These are phyloP conservation scores for Gallinago stenura DNA, from an alignment of 2,797 vertebrate genomes.

Conservation along the genomic window DNA sequence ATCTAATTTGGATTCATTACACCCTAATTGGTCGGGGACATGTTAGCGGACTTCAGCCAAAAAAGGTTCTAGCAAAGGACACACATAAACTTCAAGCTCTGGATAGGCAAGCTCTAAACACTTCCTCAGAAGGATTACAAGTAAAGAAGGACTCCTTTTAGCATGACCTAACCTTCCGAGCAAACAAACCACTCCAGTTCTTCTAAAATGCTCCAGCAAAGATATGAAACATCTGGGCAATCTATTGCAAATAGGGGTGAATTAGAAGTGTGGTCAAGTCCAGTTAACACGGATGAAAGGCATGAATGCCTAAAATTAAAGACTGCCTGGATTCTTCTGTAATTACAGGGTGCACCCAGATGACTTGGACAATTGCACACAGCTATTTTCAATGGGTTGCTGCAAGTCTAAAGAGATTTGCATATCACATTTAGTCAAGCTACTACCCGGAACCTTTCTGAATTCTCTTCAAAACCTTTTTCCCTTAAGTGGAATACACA, in stretches of 20 bases:
- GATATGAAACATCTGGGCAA: background rate
- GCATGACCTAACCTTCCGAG: background rate
- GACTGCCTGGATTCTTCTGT: conserved; percentile 35
- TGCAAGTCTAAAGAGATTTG: conserved; percentile 15
- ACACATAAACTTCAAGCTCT: background rate
- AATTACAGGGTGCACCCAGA: conserved; percentile 29
- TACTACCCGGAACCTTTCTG: background rate
- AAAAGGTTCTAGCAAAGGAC: background rate
- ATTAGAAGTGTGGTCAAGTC: conserved; percentile 9
- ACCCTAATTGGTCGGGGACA: background rate
- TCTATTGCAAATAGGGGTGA: background rate
- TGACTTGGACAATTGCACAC: conserved; percentile 16
- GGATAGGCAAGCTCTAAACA: background rate
- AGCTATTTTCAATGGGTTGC: background rate
- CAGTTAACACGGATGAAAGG: conserved; percentile 17
- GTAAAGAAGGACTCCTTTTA: background rate
- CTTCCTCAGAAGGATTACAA: background rate
- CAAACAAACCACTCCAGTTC: background rate
- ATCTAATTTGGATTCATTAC: background rate
- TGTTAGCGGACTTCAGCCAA: background rate
- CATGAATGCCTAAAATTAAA: conserved; percentile 38
- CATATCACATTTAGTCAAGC: background rate
- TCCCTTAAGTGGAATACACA: background rate
- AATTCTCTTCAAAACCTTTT: background rate
- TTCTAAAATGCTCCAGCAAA: background rate